Base-by-base conservation (phyloP, 1,140 invertebrate species). In the Anagrus nilaparvatae region DNA sequence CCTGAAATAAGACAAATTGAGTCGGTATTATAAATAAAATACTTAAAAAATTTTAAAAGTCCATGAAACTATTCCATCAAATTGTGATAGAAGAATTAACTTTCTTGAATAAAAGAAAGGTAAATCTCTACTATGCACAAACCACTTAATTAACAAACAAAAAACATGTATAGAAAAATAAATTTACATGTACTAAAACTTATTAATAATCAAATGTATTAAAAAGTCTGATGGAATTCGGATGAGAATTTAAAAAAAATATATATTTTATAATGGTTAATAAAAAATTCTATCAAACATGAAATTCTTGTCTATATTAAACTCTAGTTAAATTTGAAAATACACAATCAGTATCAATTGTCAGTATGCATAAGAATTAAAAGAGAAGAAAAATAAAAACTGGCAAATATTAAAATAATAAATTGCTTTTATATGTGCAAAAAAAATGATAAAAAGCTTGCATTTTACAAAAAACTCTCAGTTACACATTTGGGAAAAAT, bases 1-100 rank as follows among this genome's bases (percentile, higher is more conserved):
- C 63, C 56, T 18, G 76, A 78, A 60, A 76, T 79, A 34, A 77
- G 77, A 55, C 75, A 78, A 54, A 77, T 78, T 42, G 77, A 78
- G 51, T 78, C 76, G 36, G 76, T 78, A 53, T 69, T 79, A 53
- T 79, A 75, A 73, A 37, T 38, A 48, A 32, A 13, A 21, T n/a
- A n/a, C n/a, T n/a, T n/a, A n/a, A n/a, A n/a, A n/a, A n/a, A n/a
- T n/a, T n/a, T n/a, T n/a, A n/a, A n/a, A n/a, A n/a, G n/a, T n/a
- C n/a, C n/a, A n/a, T n/a, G n/a, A n/a, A n/a, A n/a, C n/a, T n/a
- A n/a, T n/a, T n/a, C n/a, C n/a, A n/a, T n/a, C n/a, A 61, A 52
- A 53, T 56, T 61, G 60, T 63, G 60, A 63, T 63, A 63, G 52
- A 60, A 56, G 53, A 56, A 39, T 23, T 37, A 36, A 50, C 48